Percentiles rank a stretch among this genome's conserved stretches.
Evolutionary conservation across 2,113 vertebrate species (phyloP).

Genomic region (Toxotes jaculatrix): DNA sequence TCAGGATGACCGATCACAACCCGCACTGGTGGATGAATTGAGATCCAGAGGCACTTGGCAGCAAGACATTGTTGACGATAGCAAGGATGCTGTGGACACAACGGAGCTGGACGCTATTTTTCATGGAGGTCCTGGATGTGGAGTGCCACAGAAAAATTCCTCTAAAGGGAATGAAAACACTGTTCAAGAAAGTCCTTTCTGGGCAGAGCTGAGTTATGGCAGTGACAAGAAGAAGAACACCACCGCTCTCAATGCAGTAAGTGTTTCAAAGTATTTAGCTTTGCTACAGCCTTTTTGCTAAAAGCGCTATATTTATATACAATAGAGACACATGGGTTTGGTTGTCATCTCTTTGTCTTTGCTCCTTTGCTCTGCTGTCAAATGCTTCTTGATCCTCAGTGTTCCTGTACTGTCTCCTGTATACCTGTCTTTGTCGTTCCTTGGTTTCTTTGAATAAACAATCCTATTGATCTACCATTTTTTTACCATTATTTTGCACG

Average conservation of each 20-base stretch:
- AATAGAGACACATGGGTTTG: not conserved
- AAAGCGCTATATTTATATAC: not conserved
- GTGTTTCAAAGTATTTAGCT: constrained; percentile 66
- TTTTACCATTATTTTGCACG: not conserved
- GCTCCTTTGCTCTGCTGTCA: not conserved
- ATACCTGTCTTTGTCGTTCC: not conserved
- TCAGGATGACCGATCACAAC: constrained; percentile 28
- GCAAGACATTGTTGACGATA: constrained; percentile 34
- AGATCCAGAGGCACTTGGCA: constrained; percentile 51
- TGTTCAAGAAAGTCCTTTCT: constrained; percentile 40
- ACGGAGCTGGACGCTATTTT: constrained; percentile 70
- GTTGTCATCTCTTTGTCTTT: not conserved
- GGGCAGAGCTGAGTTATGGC: constrained; percentile 66
- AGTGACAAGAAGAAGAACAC: constrained; percentile 86
- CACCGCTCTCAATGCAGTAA: constrained; percentile 91
- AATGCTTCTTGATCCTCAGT: constrained; percentile 6
- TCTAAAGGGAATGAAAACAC: constrained; percentile 35
- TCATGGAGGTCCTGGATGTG: constrained; percentile 43
- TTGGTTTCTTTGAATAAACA: constrained; percentile 9
- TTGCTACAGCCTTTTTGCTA: not conserved
- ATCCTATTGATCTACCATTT: constrained; percentile 14
- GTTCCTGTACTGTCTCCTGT: not conserved
- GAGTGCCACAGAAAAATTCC: constrained; percentile 31
- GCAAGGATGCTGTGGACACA: constrained; percentile 46
- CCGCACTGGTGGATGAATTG: constrained; percentile 29